Evolutionary conservation across 2,888 invertebrate genomes (phyloP), one percentile per base, ranked within the genome.

Genomic region (Hypsopygia costalis): DNA sequence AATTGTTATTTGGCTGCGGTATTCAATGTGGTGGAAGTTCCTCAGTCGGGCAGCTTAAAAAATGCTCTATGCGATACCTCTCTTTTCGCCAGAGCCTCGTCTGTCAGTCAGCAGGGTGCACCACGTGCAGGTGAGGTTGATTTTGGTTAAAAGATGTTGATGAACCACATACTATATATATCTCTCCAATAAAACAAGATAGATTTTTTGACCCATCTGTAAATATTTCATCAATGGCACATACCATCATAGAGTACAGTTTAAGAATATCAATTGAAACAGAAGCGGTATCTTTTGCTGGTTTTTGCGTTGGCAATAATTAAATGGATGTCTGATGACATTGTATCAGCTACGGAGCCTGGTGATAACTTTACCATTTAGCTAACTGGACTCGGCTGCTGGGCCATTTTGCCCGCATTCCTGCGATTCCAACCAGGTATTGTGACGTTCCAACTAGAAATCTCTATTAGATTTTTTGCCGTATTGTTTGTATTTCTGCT

Each of bases 331-430:
- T 64, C 68, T 30, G 30, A 37, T 37, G 21, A 30, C 36, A 37
- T 37, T 37, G 36, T 37, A 30, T 37, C 28, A 20, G 20, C 21
- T 49, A 50, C 50, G 44, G 46, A 27, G 46, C 40, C 44, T 49
- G 47, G 62, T 69, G 69, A 68, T 69, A 70, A 68, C 64, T 65
- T 61, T 53, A 60, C 67, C 64, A 63, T 68, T 67, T 57, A 56
- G 49, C 43, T 62, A 58, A 56, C 52, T 52, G 55, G 56, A 47
- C 32, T 32, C 21, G 16, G 29, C 12, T 5, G 21, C 30, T 16
- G 29, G 7, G 20, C 30, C 22, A 37, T 37, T 37, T 37, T 37
- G 36, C 36, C 22, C 36, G 31, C 29, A 38, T 37, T 34, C 11
- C 22, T 16, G 10, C 20, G 0, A 11, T n/a, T n/a, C n/a, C n/a